Evolutionary conservation across 2,888 invertebrate genomes (phyloP).

Genomic region (Ennomos quercinarius): DNA sequence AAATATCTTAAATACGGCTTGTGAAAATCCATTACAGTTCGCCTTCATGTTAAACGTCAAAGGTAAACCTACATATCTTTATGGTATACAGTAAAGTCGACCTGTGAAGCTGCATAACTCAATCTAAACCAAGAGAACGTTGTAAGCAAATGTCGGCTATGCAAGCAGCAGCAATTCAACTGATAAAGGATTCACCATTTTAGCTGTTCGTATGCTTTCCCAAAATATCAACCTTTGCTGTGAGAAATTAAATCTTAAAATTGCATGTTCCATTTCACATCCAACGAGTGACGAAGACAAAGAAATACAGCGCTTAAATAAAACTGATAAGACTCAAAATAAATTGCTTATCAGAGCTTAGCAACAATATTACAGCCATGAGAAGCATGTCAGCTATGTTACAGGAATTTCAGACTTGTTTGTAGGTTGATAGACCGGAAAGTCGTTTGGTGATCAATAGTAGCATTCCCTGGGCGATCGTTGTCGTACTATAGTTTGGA

Average conservation of each 20-base stretch:
- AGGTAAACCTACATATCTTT: neutral
- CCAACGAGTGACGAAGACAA: neutral
- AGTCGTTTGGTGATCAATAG: conserved; percentile 1
- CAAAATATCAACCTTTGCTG: neutral
- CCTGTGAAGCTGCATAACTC: neutral
- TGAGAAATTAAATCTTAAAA: neutral
- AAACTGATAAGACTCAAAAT: conserved; percentile 3
- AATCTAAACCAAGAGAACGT: neutral
- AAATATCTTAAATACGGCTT: too few relatives aligned
- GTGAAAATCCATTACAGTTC: too few relatives aligned
- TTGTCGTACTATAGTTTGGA: conserved; percentile 7
- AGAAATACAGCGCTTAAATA: neutral
- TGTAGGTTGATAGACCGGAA: neutral
- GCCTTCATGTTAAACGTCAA: neutral
- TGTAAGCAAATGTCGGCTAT: conserved; percentile 5
- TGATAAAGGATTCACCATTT: conserved; percentile 4
- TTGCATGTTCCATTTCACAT: neutral
- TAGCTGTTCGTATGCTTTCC: neutral
- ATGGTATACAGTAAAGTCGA: neutral
- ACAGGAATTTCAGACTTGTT: conserved; percentile 8
- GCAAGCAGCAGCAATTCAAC: conserved; percentile 1
- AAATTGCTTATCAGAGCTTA: neutral
- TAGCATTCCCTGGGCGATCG: conserved; percentile 8
- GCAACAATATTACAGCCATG: conserved; percentile 10
- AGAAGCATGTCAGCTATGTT: conserved; percentile 1